Evolutionary conservation across 1,140 invertebrate genomes (phyloP), one percentile per base, ranked within the genome.

Genomic region (Schlechtendalia chinensis): DNA sequence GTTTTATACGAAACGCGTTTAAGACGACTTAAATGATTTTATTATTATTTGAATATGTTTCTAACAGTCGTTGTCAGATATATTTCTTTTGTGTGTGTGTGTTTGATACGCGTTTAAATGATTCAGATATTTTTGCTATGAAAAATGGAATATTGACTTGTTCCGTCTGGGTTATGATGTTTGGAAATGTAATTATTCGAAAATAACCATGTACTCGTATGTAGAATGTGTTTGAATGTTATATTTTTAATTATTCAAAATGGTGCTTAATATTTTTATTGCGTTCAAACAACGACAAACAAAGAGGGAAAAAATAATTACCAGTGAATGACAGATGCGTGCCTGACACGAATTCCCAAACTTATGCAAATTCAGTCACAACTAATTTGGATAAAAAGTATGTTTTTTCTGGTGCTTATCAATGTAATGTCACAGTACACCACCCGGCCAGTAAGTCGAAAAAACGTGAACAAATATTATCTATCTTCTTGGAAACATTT

Each of bases 331-430:
- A 74, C 71, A 54, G 27, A 74, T 54, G 71, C 17, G 17, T n/a
- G 50, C 29, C 71, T 12, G 50, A 54, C 71, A 74, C 71, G 71
- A 74, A 74, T 74, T 74, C 54, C 24, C 71, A 29, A 29, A 74
- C 11, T 56, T 54, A 74, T 74, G 22, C 19, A 74, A 74, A 74
- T 69, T 47, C 22, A 47, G 39, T 22, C 1, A 8, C 47, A 5
- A 47, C 65, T 17, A 47, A 69, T 47, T 69, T 6, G 11, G 63
- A 39, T 67, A 67, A 67, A 61, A 67, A 39, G 32, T 67, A 39
- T n/a, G 61, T 29, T 63, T 32, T 29, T 4, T 63, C 17, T 22
- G 12, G 14, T 19, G 0, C 10, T 47, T 8, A 22, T 22, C 22
- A 5, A 58, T 10, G 6, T 69, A 45, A 14, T 4, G 63, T 14